Percentiles rank a stretch among this genome's conserved stretches.
Conservation (phyloP, 1,140 invertebrate species). For the Eubasilissa regina region DNA sequence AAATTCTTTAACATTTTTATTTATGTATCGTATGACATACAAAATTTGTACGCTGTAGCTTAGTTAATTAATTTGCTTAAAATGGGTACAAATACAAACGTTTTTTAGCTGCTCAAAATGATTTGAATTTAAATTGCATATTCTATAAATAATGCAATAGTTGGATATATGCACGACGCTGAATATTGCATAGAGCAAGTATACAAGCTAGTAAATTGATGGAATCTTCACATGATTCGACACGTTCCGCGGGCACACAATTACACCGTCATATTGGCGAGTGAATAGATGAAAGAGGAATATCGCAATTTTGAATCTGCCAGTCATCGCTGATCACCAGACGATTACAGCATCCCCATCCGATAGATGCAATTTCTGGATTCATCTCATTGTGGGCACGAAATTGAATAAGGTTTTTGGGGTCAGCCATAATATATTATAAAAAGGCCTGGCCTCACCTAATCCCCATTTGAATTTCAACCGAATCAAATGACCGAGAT, state of each 20-base stretch:
- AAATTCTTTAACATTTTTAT: no score
- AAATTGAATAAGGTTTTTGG: constrained; percentile 29
- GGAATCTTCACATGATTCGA: constrained; percentile 1
- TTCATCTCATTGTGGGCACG: constrained; percentile 20
- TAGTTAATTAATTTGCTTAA: no score
- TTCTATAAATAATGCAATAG: no score
- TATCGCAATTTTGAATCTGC: constrained; percentile 40
- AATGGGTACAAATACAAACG: no score
- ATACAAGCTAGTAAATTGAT: neutral
- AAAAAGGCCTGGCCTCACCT: neutral
- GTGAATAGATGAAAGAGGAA: constrained; percentile 16
- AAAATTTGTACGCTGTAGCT: no score
- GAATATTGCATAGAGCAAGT: neutral
- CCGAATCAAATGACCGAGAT: constrained; percentile 2
- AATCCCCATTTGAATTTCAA: constrained; percentile 34
- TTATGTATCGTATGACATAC: no score
- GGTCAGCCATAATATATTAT: constrained; percentile 21
- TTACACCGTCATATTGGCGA: constrained; percentile 24
- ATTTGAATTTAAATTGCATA: no score
- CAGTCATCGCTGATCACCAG: constrained; percentile 21
- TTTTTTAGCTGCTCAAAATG: no score
- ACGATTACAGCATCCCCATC: constrained; percentile 22
- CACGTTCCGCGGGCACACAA: constrained; percentile 9
- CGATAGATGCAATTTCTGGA: constrained; percentile 21
- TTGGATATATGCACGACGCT: no score